Base-by-base conservation (phyloP, 2,113 vertebrate genomes). In the Lontra canadensis region DNA sequence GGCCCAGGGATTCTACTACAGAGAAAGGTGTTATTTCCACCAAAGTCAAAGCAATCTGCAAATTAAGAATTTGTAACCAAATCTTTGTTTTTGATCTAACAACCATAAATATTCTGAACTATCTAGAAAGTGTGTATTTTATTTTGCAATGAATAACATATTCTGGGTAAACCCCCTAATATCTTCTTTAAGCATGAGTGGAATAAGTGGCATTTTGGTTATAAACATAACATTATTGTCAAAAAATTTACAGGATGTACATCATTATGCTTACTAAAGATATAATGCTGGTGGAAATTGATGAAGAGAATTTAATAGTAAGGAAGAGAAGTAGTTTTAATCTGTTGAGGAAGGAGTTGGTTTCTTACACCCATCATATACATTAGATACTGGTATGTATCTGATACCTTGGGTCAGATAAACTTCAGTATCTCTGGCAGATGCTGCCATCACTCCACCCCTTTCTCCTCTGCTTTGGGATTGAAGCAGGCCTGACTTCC, bases 81-180 rank as follows among this genome's bases (percentile, higher is more conserved):
- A n/a, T 59, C 23, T 39, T 69, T 96, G 44, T 47, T 96, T 95
- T 97, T 94, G 34, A 34, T 93, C 80, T 92, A 93, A 65, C n/a
- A 87, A 42, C 76, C 80, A 55, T 88, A 85, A 94, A 83, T 83
- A 93, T 74, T 83, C 76, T 93, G 39, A 94, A 42, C 47, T 93
- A 15, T 88, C 44, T 92, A 31, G 49, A 85, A 21, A 95, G 84
- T 20, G 17, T 73, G 21, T 67, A 55, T 84, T 85, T 89, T 82
- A 78, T 90, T 89, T 82, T 95, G 2, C 44, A 92, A n/a, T n/a
- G 52, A 97, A 63, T 90, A 39, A 12, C 52, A 88, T 63, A 31
- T 88, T 49, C 29, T 88, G 23, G 49, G 61, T 88, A 95, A 93
- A 89, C 47, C 20, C 11, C 36, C 36, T 31, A 80, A 13, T 71